Evolutionary conservation across 2,888 invertebrate species (phyloP), one percentile per base, ranked within the genome.

Genomic region (Melinopterus prodromus): DNA sequence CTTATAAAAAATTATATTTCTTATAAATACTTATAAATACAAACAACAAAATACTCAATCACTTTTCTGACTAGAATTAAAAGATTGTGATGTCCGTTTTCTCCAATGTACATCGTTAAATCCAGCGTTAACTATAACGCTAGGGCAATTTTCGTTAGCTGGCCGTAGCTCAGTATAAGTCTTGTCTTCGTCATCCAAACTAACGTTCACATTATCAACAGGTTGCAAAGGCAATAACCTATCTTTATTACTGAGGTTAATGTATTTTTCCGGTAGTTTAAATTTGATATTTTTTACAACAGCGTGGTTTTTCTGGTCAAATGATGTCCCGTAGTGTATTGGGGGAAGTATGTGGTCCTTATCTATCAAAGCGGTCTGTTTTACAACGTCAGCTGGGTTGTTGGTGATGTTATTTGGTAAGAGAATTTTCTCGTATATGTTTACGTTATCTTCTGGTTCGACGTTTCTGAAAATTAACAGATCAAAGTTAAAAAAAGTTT

Each of bases 101-200:
- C 91, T 88, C 91, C 91, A 91, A 83, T 91, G 91, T 81, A 90
- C 87, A 82, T 89, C 90, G 79, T 81, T 84, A n/a, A 69, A 53
- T 9, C 53, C 53, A 69, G 78, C 75, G 81, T 87, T 87, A 75
- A 88, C 88, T 82, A 88, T 88, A 77, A 87, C 87, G 83, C 87
- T 87, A 36, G 85, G 84, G 69, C 81, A 84, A 83, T 86, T 87
- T 74, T 87, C 87, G 82, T 87, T 88, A 77, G 87, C 86, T 35
- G 84, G 84, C 74, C 85, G 84, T 76, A 85, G 79, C 80, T 86
- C 86, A 14, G 83, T 82, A 76, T 84, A 86, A 70, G 81, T 82
- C 16, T 82, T 80, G 26, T 79, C 79, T 71, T 81, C 83, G 79
- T 80, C 78, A 14, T 77, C 74, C 70, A 74, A 16, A 37, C 80